A percentile compares a stretch with the other conserved stretches of the same genome.
Conservation (phyloP, 2,888 invertebrate genomes). For the Buathra laborator region DNA sequence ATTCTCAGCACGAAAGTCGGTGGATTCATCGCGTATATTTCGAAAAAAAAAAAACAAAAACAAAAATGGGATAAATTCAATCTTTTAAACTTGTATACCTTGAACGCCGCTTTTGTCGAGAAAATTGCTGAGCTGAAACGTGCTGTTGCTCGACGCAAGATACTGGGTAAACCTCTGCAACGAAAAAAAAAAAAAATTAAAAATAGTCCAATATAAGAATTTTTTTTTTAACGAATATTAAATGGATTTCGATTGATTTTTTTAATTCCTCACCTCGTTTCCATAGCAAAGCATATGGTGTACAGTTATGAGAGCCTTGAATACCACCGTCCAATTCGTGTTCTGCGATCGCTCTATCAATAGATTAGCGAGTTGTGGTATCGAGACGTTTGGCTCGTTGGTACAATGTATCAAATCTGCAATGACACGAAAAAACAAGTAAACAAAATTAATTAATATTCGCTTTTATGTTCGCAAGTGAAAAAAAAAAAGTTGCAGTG, state of each 20-base stretch:
- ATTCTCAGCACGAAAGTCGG: neutral
- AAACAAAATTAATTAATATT: neutral
- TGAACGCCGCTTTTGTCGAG: constrained; percentile 99
- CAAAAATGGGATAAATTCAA: neutral
- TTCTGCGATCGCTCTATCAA: constrained; percentile 99
- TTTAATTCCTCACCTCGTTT: constrained; percentile 93
- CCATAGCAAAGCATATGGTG: constrained; percentile 99
- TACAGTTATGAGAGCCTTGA: constrained; percentile 98
- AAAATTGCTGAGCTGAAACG: constrained; percentile 99
- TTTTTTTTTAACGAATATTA: neutral
- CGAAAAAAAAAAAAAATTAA: constrained; percentile 76
- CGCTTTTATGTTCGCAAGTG: neutral
- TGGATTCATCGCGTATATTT: neutral
- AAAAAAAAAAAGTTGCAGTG: neutral
- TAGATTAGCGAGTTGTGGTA: constrained; percentile 99
- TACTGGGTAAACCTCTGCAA: constrained; percentile 99
- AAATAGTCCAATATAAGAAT: neutral
- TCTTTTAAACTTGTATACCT: constrained; percentile 88
- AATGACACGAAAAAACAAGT: constrained; percentile 82
- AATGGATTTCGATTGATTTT: neutral
- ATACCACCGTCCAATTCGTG: constrained; percentile 99
- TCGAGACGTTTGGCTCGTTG: constrained; percentile 99
- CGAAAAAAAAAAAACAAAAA: too few relatives aligned
- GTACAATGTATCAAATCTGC: constrained; percentile 99
- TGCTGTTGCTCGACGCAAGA: constrained; percentile 99